Base-by-base conservation (phyloP, 2,113 vertebrate species). In the Neopipo cinnamomea region DNA sequence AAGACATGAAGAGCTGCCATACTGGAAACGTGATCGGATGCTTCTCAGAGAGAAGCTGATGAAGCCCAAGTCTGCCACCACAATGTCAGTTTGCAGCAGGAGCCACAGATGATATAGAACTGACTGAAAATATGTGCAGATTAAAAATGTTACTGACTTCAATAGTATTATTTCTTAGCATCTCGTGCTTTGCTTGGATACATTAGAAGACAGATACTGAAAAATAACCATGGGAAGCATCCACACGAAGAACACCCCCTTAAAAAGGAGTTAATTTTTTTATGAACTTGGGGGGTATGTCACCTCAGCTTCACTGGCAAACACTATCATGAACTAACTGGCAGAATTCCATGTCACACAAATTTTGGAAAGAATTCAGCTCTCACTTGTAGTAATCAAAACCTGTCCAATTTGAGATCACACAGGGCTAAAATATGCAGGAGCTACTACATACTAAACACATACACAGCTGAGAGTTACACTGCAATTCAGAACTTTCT, bases 231-330 rank as follows among this genome's bases (percentile, higher is more conserved):
- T 6, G 15, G 35, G 39, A 61, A 68, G 39, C 9, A 66, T 16
- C 28, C 46, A 80, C 1, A 2, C 49, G 17, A 86, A 39, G 21
- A 81, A 58, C 9, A 56, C 0, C 1, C 8, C 17, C n/a, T 18
- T 31, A 1, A 44, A 67, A 87, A 88, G 50, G 27, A n/a, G 7
- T 27, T 62, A 23, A 53, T 25, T 19, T 86, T 58, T 49, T 63
- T 0, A 55, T 74, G 14, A 85, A 21, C 9, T 4, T 35, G 7
- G 23, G 21, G 13, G 30, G 15, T 22, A 39, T 3, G 5, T 21
- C 55, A 50, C 44, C 41, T 83, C 53, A 70, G 31, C 25, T 62
- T 70, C 59, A 44, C 0, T 6, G 12, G 15, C 16, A 28, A 52
- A 17, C 5, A 18, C 21, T 71, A 33, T 56, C 30, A 47, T 37